Evolutionary conservation across 2,113 vertebrate genomes (phyloP), one percentile per base, ranked within the genome.

Genomic region (Oncorhynchus masou): DNA sequence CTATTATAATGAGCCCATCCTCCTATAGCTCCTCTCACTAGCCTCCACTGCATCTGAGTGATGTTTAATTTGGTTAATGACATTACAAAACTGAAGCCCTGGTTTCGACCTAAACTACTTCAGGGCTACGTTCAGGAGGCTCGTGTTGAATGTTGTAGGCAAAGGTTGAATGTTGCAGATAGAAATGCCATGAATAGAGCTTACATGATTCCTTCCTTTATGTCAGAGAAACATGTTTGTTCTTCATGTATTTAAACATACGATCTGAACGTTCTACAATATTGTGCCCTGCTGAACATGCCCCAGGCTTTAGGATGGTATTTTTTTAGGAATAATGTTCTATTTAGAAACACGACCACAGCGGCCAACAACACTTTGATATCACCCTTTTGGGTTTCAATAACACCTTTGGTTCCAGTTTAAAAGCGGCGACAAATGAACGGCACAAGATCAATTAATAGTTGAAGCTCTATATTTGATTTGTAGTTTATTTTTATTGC

Each of bases 401-500:
- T 3, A 76, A 78, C 59, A 75, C 48, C 45, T 76, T 84, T 79
- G 34, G 67, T 78, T 81, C 20, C 51, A 29, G 73, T 29, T 68
- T 60, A 22, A 51, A 62, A 16, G 3, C 15, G 16, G 62, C 24
- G 12, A 70, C 6, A 80, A 60, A 71, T 54, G 3, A 77, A 66
- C 69, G 74, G 73, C 66, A 15, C 60, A 74, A 49, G 62, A 84
- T 80, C 11, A 45, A 45, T 45, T 45, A 60, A 45, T 25, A 68
- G 70, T 78, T 73, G 68, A 45, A 80, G 74, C 69, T 75, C 29
- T 60, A 80, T 84, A 59, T 84, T 31, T 80, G 24, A 66, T 59
- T 68, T 82, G 45, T 51, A 69, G n/a, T 76, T 34, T 67, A 24
- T 69, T 49, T 85, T 83, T 79, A 78, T 88, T 79, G 86, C 67